A percentile compares a stretch with the other conserved stretches of the same genome.
These are phyloP conservation scores for Oeneis ivallda DNA, from an alignment of 2,888 invertebrate species.

Conservation along the genomic window DNA sequence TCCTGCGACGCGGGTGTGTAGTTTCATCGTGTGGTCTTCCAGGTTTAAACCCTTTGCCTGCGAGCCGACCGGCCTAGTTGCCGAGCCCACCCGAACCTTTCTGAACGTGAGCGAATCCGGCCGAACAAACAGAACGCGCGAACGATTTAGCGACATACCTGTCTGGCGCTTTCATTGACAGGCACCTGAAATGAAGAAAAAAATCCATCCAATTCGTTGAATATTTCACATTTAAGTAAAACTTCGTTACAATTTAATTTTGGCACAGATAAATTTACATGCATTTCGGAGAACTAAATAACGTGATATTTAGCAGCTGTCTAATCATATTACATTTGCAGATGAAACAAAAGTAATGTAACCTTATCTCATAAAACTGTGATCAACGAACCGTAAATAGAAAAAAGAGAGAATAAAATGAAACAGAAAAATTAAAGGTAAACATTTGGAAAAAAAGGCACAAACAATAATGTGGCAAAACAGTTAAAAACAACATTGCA, in stretches of 20 bases:
- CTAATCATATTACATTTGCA: conserved; percentile 28
- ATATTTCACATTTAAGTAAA: conserved; percentile 77
- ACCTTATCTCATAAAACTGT: conserved; percentile 29
- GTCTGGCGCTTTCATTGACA: conserved; percentile 88
- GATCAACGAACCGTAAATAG: conserved; percentile 45
- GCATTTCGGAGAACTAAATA: conserved; percentile 46
- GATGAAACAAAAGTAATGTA: conserved; percentile 29
- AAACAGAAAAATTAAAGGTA: conserved; percentile 76
- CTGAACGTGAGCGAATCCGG: conserved; percentile 75
- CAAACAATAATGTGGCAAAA: conserved; percentile 78
- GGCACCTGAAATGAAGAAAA: conserved; percentile 88
- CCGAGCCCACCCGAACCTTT: conserved; percentile 70
- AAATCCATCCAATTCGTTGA: conserved; percentile 84
- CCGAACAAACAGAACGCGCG: conserved; percentile 75
- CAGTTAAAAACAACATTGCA: conserved; percentile 81
- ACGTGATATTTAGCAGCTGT: conserved; percentile 26
- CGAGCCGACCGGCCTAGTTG: conserved; percentile 62
- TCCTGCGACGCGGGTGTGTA: conserved; percentile 79
- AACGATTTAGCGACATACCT: conserved; percentile 83
- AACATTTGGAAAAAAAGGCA: conserved; percentile 68
- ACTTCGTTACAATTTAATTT: conserved; percentile 50
- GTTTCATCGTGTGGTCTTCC: conserved; percentile 77
- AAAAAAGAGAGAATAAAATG: conserved; percentile 48
- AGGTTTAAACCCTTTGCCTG: conserved; percentile 75
- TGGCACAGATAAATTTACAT: conserved; percentile 82